Conservation (phyloP, 2,888 invertebrate species). For the Resseliella maxima region DNA sequence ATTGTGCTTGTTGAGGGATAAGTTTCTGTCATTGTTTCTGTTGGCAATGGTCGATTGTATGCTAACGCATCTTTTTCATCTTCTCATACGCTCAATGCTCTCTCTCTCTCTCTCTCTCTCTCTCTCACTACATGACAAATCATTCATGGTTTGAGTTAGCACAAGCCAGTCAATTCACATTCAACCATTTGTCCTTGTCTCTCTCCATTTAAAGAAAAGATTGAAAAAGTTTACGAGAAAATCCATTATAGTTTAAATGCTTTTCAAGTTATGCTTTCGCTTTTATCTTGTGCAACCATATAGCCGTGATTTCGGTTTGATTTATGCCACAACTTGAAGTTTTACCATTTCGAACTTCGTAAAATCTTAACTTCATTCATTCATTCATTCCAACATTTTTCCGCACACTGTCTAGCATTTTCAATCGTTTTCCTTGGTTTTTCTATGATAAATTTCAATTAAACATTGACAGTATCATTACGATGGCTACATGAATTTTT, state of each 20-base stretch:
- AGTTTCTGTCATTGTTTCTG: constrained; percentile 21
- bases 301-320: constrained; percentile 29
- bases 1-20: constrained; percentile 21
- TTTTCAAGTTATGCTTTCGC: constrained; percentile 44
- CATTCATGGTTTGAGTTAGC: neutral
- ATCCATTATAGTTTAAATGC: constrained; percentile 53
- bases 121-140: no score
- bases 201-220: constrained; percentile 24
- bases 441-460: constrained; percentile 29
- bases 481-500: neutral
- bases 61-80: neutral
- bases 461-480: constrained; percentile 20
- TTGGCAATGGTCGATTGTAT: neutral
- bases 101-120: no score
- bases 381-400: neutral
- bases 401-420: neutral
- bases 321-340: neutral
- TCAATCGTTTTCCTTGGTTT: neutral
- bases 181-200: neutral
- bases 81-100: neutral
- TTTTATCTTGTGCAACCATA: constrained; percentile 35
- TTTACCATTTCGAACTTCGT: constrained; percentile 20
- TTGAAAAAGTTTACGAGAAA: constrained; percentile 53
- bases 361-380: neutral
- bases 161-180: neutral